Percentiles rank a stretch among this genome's conserved stretches.
Conservation (phyloP, 1,140 invertebrate species). For the Cydia splendana region DNA sequence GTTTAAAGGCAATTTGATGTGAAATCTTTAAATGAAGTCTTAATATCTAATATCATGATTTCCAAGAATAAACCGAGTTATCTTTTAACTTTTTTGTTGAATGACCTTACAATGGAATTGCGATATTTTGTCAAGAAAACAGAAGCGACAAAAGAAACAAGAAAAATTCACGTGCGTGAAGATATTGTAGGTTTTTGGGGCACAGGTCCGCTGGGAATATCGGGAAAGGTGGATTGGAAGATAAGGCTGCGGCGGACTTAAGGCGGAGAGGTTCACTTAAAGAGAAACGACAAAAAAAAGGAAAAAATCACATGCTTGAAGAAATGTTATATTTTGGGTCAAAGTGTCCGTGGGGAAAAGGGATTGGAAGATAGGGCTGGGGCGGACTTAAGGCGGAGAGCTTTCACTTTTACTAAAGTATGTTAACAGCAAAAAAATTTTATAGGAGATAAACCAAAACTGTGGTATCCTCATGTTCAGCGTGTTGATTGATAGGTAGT, state of each 20-base stretch:
- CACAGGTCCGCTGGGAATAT: slow-evolving; percentile 11
- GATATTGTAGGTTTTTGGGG: slow-evolving; percentile 3
- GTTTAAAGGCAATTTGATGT: too few species aligned
- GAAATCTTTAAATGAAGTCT: too few species aligned
- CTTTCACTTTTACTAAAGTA: background rate
- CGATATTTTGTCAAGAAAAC: background rate
- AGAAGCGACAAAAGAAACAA: background rate
- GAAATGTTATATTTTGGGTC: background rate
- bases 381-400: background rate
- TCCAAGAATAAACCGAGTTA: too few species aligned
- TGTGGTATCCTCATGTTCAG: too few species aligned
- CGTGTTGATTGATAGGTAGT: too few species aligned
- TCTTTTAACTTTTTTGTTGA: background rate
- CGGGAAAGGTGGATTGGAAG: slow-evolving; percentile 23
- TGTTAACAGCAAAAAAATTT: background rate
- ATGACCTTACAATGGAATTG: background rate
- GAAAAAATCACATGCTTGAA: background rate
- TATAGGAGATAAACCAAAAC: background rate
- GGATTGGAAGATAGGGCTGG: background rate
- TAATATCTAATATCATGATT: too few species aligned
- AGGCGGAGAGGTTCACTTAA: background rate
- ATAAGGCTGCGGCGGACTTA: background rate
- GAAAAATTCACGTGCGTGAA: slow-evolving; percentile 4
- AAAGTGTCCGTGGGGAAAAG: background rate
- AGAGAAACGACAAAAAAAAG: background rate